Percentiles rank a stretch among this genome's conserved stretches.
Conservation (phyloP, 2,888 invertebrate species). For the Hirudinaria manillensis region DNA sequence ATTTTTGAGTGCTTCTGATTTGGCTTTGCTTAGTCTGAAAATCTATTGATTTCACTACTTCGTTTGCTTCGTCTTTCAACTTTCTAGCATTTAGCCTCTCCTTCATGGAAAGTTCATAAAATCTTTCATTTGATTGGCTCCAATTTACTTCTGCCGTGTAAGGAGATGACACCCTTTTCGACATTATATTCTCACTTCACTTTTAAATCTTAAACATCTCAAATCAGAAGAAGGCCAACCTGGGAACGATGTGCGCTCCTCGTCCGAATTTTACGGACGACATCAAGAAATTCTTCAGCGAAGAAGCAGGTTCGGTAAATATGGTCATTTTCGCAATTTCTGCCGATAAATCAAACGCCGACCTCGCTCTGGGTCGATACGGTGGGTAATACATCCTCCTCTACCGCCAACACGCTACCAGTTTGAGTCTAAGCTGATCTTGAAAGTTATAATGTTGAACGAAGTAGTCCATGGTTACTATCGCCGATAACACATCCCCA, state of each 20-base stretch:
- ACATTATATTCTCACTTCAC: too few relatives aligned
- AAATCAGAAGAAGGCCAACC: too few relatives aligned
- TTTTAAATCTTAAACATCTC: too few relatives aligned
- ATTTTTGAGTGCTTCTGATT: conserved; percentile 74
- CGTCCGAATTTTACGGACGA: background rate
- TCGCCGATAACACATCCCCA: too few relatives aligned
- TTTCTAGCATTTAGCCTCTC: conserved; percentile 64
- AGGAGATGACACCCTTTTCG: background rate
- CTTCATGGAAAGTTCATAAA: conserved; percentile 71
- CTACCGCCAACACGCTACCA: background rate
- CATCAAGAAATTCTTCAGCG: background rate
- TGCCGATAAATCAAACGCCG: background rate
- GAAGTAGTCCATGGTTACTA: too few relatives aligned
- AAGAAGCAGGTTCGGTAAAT: background rate
- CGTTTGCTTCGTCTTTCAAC: conserved; percentile 51
- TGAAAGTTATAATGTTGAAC: too few relatives aligned
- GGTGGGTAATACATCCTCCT: background rate
- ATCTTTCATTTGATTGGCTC: conserved; percentile 22
- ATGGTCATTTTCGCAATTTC: background rate
- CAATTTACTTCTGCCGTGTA: conserved; percentile 12
- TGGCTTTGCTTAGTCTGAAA: conserved; percentile 53
- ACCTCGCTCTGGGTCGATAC: conserved; percentile 5
- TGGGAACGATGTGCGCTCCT: too few relatives aligned
- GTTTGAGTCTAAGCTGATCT: background rate
- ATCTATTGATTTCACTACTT: conserved; percentile 55